Evolutionary conservation across 2,888 invertebrate species (phyloP).

Genomic region (Drosophila meridionalis): DNA sequence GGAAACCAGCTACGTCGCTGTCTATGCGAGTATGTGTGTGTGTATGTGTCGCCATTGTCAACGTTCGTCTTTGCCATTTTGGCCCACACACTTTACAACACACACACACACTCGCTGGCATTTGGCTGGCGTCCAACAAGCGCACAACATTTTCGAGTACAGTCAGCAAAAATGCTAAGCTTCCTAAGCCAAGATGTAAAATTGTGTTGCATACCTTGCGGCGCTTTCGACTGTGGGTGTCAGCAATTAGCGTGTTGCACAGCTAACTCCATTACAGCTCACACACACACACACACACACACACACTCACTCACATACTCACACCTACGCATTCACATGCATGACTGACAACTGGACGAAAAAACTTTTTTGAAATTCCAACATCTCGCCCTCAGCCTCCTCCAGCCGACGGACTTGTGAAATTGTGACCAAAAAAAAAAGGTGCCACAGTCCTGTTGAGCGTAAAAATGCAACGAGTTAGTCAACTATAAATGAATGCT

Average conservation of each 20-base stretch:
- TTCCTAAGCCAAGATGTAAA: constrained; percentile 29
- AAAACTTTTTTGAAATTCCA: constrained; percentile 15
- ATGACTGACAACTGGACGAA: constrained; percentile 20
- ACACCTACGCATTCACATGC: not conserved
- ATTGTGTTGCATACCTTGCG: constrained; percentile 57
- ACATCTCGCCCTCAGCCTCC: not conserved
- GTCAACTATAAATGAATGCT: constrained; percentile 16
- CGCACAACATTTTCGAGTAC: constrained; percentile 70
- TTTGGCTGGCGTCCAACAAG: constrained; percentile 68
- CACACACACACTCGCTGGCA: constrained; percentile 22
- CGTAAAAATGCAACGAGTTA: constrained; percentile 16
- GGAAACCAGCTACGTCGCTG: constrained; percentile 71
- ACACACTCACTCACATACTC: not conserved
- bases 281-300: not conserved
- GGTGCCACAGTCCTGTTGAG: not conserved
- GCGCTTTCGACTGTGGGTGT: constrained; percentile 25
- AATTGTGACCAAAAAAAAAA: constrained; percentile 10
- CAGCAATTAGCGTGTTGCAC: constrained; percentile 56
- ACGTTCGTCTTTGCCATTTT: constrained; percentile 66
- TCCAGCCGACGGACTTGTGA: not conserved
- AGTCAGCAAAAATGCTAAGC: constrained; percentile 72
- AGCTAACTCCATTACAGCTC: constrained; percentile 27
- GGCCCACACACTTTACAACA: constrained; percentile 35
- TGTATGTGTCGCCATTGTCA: constrained; percentile 63
- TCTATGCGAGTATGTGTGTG: constrained; percentile 15